Evolutionary conservation across 2,113 vertebrate genomes (phyloP).

Genomic region (Cichladusa arquata): DNA sequence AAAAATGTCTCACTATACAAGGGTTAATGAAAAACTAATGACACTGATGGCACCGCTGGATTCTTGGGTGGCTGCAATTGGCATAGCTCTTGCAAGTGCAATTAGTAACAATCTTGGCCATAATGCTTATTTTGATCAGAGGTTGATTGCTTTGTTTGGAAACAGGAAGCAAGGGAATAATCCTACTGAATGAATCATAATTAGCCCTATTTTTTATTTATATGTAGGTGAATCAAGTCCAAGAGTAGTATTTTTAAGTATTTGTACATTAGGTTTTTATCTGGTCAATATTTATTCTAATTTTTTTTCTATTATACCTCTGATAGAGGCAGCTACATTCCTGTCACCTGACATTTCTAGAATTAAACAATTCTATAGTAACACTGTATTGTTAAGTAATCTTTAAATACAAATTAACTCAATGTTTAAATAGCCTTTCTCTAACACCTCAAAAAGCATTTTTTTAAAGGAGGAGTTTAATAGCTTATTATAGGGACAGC

Average conservation of each 20-base stretch:
- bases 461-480: background rate
- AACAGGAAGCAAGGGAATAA: conserved; percentile 51
- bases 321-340: background rate
- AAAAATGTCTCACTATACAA: background rate
- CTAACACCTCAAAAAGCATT: background rate
- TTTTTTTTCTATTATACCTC: background rate
- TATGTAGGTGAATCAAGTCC: background rate
- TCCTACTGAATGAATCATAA: conserved; percentile 1
- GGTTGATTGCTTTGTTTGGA: background rate
- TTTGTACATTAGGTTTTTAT: background rate
- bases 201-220: background rate
- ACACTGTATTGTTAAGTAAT: background rate
- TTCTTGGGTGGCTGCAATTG: conserved; percentile 9
- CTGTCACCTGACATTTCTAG: background rate
- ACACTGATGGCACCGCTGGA: background rate
- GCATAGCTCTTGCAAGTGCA: background rate
- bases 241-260: background rate
- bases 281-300: background rate
- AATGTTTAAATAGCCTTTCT: background rate
- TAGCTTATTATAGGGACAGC: background rate
- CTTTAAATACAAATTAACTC: background rate
- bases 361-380: background rate
- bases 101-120: background rate
- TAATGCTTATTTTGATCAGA: background rate
- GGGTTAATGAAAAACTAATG: conserved; percentile 1